These are phyloP conservation scores for Axea sp. DNA, from an alignment of 2,888 invertebrate species.

Conservation along the genomic window DNA sequence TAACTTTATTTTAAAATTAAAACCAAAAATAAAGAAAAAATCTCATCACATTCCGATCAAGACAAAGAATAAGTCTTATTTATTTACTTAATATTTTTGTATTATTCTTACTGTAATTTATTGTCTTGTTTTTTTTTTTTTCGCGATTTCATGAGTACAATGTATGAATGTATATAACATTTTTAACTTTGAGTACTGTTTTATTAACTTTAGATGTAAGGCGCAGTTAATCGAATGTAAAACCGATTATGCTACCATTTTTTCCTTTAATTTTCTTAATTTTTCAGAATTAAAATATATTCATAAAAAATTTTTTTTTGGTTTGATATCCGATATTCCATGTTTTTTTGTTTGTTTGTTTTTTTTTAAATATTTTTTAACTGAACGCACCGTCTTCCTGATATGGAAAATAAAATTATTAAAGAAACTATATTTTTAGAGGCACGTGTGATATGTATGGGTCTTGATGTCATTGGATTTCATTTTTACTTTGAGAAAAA, in stretches of 20 bases:
- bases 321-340: constrained; percentile 24
- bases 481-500: constrained; percentile 32
- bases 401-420: constrained; percentile 11
- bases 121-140: constrained; percentile 1
- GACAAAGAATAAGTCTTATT: neutral
- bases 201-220: constrained; percentile 19
- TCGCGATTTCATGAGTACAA: constrained; percentile 11
- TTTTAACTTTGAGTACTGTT: constrained; percentile 24
- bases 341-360: constrained; percentile 1
- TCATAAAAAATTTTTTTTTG: too few species aligned
- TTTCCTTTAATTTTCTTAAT: neutral
- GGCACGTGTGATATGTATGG: constrained; percentile 15
- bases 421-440: constrained; percentile 31
- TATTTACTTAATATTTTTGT: constrained; percentile 18
- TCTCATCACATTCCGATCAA: constrained; percentile 4
- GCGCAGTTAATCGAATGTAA: constrained; percentile 4
- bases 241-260: constrained; percentile 27
- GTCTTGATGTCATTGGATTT: constrained; percentile 8
- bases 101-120: constrained; percentile 1
- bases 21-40: too few species aligned
- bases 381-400: constrained; percentile 39
- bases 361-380: constrained; percentile 1
- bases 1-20: constrained; percentile 10
- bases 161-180: constrained; percentile 21
- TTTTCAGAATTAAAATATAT: too few species aligned